A percentile compares a stretch with the other conserved stretches of the same genome.
These are phyloP conservation scores for Teleogryllus occipitalis DNA, from an alignment of 1,140 invertebrate species.

Conservation along the genomic window DNA sequence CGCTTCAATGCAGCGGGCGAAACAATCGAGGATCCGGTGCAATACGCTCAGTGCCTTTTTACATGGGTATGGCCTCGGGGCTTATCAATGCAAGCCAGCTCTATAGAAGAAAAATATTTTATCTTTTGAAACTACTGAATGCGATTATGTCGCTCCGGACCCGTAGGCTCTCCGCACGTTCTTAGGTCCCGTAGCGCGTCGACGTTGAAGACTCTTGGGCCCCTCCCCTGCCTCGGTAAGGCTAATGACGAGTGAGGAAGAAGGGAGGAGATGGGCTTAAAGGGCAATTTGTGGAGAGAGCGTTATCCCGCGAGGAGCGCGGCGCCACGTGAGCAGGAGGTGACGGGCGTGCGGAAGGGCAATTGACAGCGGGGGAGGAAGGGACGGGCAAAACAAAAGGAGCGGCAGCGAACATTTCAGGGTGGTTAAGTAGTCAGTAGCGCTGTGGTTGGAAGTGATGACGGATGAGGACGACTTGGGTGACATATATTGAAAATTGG, in stretches of 20 bases:
- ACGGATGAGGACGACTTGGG: too few relatives aligned
- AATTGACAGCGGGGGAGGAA: too few relatives aligned
- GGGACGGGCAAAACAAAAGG: too few relatives aligned
- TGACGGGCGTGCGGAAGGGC: too few relatives aligned
- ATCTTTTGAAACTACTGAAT: slow-evolving; percentile 5
- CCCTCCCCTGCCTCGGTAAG: too few relatives aligned
- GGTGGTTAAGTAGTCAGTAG: too few relatives aligned
- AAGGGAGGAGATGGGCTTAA: not conserved
- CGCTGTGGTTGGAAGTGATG: too few relatives aligned
- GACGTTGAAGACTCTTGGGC: not conserved
- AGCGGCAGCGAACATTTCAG: too few relatives aligned
- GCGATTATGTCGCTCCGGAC: not conserved
- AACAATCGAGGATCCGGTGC: slow-evolving; percentile 3
- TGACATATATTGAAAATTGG: too few relatives aligned
- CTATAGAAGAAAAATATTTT: not conserved
- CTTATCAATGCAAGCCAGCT: not conserved
- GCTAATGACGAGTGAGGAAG: not conserved
- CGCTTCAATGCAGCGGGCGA: not conserved
- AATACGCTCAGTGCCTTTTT: not conserved
- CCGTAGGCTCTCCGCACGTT: not conserved
- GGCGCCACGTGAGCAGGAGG: too few relatives aligned
- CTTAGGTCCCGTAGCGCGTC: not conserved
- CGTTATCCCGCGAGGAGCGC: not conserved
- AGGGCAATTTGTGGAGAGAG: not conserved
- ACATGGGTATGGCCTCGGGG: not conserved